phyloP scores from a whole-genome alignment of 2,888 invertebrate genomes.

The Drosophila nr. medialis region DNA sequence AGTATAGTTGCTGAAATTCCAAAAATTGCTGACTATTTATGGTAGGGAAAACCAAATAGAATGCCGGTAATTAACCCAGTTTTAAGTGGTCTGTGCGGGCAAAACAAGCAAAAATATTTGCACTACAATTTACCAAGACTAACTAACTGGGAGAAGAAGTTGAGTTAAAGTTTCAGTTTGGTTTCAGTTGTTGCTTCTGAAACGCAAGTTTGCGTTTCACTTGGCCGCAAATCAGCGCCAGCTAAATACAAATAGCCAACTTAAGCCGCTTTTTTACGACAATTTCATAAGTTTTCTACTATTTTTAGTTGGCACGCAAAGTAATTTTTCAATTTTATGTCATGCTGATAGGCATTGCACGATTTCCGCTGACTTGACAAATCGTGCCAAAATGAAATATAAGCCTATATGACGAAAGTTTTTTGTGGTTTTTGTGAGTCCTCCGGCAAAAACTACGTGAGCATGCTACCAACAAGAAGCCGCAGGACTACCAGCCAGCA shows the following conservation, averaged over 20 bases:
- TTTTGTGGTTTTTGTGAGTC: constrained; percentile 8
- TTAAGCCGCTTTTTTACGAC: constrained; percentile 56
- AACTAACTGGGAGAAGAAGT: constrained; percentile 16
- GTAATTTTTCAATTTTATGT: constrained; percentile 81
- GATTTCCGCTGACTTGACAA: constrained; percentile 82
- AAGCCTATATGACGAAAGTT: constrained; percentile 61
- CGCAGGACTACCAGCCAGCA: constrained; percentile 12
- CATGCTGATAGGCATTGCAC: constrained; percentile 75
- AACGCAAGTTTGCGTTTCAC: constrained; percentile 66
- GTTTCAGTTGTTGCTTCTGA: constrained; percentile 33
- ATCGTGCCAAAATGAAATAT: constrained; percentile 77
- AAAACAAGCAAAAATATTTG: constrained; percentile 68
- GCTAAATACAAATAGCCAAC: constrained; percentile 37
- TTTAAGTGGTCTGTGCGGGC: constrained; percentile 50
- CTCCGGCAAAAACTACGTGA: constrained; percentile 59
- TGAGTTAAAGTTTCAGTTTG: constrained; percentile 13
- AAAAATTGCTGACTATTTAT: constrained; percentile 57
- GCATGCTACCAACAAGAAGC: constrained; percentile 52
- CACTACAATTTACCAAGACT: constrained; percentile 64
- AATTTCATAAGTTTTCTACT: constrained; percentile 67
- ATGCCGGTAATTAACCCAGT: constrained; percentile 67
- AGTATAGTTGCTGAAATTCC: constrained; percentile 22
- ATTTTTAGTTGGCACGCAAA: constrained; percentile 69
- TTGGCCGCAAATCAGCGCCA: constrained; percentile 67
- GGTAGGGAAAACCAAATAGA: constrained; percentile 39